These are phyloP conservation scores for Drosophila subquinaria DNA, from an alignment of 2,888 invertebrate genomes.

Conservation along the genomic window DNA sequence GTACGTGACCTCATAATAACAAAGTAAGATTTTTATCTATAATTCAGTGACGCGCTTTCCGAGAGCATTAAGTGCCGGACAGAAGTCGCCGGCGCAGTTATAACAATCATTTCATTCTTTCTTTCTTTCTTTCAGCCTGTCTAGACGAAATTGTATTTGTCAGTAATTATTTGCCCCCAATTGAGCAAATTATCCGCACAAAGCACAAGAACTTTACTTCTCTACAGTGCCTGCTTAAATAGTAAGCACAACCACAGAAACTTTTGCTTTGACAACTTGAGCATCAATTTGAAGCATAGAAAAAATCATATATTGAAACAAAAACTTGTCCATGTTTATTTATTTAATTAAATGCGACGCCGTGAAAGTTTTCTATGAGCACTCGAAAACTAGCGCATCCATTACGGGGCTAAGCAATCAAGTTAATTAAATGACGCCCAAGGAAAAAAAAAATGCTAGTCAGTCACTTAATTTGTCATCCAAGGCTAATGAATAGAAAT, in stretches of 20 bases:
- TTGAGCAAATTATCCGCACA: constrained; percentile 40
- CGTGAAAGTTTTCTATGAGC: constrained; percentile 53
- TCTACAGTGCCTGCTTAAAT: constrained; percentile 28
- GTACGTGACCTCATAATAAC: constrained; percentile 80
- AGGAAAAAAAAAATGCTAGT: neutral
- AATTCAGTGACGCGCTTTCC: constrained; percentile 68
- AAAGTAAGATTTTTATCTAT: constrained; percentile 79
- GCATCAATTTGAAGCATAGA: constrained; percentile 13
- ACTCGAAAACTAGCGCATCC: constrained; percentile 40
- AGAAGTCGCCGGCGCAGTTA: constrained; percentile 10
- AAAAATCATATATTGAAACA: constrained; percentile 13
- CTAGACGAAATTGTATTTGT: constrained; percentile 72
- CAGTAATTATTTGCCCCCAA: constrained; percentile 64
- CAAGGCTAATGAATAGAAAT: constrained; percentile 19
- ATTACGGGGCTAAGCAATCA: constrained; percentile 33
- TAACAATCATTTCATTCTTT: constrained; percentile 47
- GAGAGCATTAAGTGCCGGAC: constrained; percentile 45
- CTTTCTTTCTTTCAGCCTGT: constrained; percentile 43
- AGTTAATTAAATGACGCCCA: constrained; percentile 41
- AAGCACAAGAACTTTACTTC: constrained; percentile 3
- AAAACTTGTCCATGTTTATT: constrained; percentile 65
- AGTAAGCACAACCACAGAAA: constrained; percentile 38
- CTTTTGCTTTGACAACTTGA: constrained; percentile 63
- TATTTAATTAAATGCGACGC: constrained; percentile 75
- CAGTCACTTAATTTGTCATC: constrained; percentile 14